Conservation (phyloP, 1,140 invertebrate genomes). For the Macrocentrus cingulum region DNA sequence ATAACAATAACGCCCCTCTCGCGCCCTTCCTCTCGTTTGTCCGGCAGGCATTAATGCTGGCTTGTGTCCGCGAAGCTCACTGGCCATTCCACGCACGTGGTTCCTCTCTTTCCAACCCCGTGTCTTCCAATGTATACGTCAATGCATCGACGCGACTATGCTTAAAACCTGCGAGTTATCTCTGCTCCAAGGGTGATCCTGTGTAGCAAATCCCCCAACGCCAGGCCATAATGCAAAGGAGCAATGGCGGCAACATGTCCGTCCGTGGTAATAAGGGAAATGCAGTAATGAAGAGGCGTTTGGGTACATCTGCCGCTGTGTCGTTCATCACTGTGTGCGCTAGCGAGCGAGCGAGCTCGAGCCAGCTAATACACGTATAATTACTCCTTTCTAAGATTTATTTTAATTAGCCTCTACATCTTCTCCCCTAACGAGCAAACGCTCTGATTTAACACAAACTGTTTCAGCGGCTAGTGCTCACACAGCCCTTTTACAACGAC, state of each 20-base stretch:
- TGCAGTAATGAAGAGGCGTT: slow-evolving; percentile 60
- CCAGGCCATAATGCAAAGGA: slow-evolving; percentile 9
- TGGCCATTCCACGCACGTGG: slow-evolving; percentile 52
- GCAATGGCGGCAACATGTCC: slow-evolving; percentile 43
- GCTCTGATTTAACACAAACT: slow-evolving; percentile 54
- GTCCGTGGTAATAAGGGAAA: slow-evolving; percentile 55
- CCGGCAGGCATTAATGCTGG: slow-evolving; percentile 34
- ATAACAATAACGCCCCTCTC: slow-evolving; percentile 58
- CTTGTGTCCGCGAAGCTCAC: slow-evolving; percentile 27
- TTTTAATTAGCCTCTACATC: slow-evolving; percentile 59
- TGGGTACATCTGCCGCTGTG: slow-evolving; percentile 57
- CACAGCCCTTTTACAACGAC: slow-evolving; percentile 26
- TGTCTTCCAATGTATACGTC: not conserved
- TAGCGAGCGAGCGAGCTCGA: slow-evolving; percentile 39
- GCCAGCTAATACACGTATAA: slow-evolving; percentile 61
- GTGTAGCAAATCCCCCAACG: no score
- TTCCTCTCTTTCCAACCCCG: slow-evolving; percentile 23
- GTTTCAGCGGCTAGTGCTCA: slow-evolving; percentile 36
- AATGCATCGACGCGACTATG: not conserved
- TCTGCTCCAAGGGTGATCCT: no score
- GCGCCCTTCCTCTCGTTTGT: slow-evolving; percentile 36
- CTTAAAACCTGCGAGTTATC: no score
- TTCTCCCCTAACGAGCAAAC: slow-evolving; percentile 53
- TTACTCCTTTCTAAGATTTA: slow-evolving; percentile 61
- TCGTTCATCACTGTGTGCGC: slow-evolving; percentile 52